A percentile compares a stretch with the other conserved stretches of the same genome.
phyloP scores from a whole-genome alignment of 2,797 vertebrate genomes.

The Acridotheres tristis region DNA sequence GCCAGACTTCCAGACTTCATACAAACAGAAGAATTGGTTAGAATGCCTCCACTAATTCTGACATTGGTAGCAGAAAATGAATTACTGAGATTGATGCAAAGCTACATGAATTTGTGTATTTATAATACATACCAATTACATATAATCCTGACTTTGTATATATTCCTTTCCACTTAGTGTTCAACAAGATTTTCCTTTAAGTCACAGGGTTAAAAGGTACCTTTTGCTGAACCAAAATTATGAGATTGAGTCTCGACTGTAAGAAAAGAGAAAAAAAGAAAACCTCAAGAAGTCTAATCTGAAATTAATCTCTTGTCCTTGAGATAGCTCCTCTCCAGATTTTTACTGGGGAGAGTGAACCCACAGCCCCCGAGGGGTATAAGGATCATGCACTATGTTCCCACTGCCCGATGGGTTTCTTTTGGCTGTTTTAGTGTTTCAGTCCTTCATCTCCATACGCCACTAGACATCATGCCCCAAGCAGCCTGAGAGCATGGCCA shows the following conservation, averaged over 20 bases:
- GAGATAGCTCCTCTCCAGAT: not conserved
- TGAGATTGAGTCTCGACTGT: not conserved
- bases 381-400: not conserved
- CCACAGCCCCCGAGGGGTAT: not conserved
- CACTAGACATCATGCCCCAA: not conserved
- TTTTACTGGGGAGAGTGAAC: not conserved
- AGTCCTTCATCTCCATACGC: not conserved
- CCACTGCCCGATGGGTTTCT: not conserved
- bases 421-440: not conserved
- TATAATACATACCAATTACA: not conserved
- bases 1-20: not conserved
- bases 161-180: not conserved
- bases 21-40: not conserved
- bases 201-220: not conserved
- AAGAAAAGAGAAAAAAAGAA: not conserved
- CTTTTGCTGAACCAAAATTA: not conserved
- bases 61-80: not conserved
- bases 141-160: not conserved
- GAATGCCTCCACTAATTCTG: not conserved
- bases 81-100: not conserved
- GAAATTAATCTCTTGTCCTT: not conserved
- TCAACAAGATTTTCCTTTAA: not conserved
- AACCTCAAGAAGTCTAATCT: not conserved
- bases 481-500: not conserved
- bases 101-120: not conserved